These are phyloP conservation scores for Gobio occitaniae DNA, from an alignment of 2,797 vertebrate species.

Conservation along the genomic window DNA sequence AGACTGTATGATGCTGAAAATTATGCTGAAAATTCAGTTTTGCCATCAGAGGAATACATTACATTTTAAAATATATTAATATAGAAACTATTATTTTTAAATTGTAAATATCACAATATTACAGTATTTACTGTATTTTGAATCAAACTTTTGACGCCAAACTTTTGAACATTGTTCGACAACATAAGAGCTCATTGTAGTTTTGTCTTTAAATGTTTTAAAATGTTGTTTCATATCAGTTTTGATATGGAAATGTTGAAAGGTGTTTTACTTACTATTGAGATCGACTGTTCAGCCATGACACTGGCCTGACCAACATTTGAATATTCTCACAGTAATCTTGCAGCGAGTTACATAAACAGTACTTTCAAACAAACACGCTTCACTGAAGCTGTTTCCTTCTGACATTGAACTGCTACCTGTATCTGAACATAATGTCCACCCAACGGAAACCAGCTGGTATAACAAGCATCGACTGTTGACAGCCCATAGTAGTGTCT, in stretches of 20 bases:
- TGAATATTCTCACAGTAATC: neutral
- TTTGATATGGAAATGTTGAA: neutral
- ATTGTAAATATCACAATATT: too few species aligned
- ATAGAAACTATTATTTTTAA: too few species aligned
- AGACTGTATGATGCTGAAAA: too few species aligned
- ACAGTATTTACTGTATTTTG: too few species aligned
- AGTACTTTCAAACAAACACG: neutral
- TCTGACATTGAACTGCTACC: neutral
- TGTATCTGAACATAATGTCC: slow-evolving; percentile 18
- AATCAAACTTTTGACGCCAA: too few species aligned
- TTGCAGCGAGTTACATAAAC: neutral
- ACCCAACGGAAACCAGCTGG: slow-evolving; percentile 13
- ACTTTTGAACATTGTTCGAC: neutral
- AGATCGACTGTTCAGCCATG: neutral
- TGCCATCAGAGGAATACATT: too few species aligned
- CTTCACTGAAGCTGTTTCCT: neutral
- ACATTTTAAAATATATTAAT: too few species aligned
- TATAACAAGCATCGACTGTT: neutral
- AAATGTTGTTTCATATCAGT: neutral
- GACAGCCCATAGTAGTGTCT: slow-evolving; percentile 27
- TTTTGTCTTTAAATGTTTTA: neutral
- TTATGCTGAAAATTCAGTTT: too few species aligned
- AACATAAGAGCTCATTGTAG: neutral
- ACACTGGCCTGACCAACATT: neutral
- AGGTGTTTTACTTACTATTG: neutral